Conservation (phyloP, 2,113 vertebrate genomes). For the Odontophorus gujanensis region DNA sequence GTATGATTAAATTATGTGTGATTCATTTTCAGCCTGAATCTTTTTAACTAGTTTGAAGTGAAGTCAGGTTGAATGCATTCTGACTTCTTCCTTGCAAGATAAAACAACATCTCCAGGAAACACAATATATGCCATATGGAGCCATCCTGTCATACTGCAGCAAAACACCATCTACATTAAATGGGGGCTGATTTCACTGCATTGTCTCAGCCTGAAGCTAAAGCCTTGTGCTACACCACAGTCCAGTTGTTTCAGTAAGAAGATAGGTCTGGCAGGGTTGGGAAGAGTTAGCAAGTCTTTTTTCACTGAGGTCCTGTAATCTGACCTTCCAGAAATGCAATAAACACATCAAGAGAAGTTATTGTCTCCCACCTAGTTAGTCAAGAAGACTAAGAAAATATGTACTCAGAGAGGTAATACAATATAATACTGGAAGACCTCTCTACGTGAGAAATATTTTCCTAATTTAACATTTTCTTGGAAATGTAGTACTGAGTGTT, state of each 20-base stretch:
- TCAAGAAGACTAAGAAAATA: background rate
- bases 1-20: background rate
- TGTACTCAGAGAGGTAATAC: background rate
- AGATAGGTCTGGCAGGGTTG: background rate
- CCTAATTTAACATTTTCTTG: background rate
- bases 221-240: background rate
- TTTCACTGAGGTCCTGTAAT: background rate
- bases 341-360: background rate
- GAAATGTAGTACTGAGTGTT: background rate
- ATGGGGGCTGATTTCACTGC: background rate
- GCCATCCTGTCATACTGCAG: background rate
- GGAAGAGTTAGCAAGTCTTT: background rate
- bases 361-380: background rate
- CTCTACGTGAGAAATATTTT: background rate
- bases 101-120: background rate
- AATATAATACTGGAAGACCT: background rate
- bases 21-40: constrained; percentile 11
- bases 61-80: background rate
- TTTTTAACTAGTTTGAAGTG: background rate
- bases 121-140: background rate
- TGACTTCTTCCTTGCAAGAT: background rate
- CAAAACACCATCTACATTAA: background rate
- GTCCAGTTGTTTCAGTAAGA: background rate
- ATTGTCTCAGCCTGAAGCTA: background rate
- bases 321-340: background rate